A percentile compares a stretch with the other conserved stretches of the same genome.
Conservation (phyloP, 2,797 vertebrate genomes). For the Pangasius krempfi region DNA sequence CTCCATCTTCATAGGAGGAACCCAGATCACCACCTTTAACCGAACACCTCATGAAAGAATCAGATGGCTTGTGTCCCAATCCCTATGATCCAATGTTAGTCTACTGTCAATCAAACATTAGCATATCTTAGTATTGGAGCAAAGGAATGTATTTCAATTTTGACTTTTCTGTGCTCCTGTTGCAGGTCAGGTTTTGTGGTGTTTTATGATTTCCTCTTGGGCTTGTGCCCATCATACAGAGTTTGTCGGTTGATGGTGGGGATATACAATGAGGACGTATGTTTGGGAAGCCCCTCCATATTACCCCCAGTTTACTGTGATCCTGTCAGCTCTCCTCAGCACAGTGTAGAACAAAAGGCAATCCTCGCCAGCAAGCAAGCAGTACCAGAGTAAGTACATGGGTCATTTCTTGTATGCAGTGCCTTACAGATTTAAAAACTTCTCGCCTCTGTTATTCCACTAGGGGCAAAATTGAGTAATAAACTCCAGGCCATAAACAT, state of each 20-base stretch:
- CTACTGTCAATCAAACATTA: background rate
- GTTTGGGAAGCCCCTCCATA: slow-evolving; percentile 54
- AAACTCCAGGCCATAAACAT: background rate
- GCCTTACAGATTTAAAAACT: background rate
- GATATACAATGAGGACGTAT: slow-evolving; percentile 57
- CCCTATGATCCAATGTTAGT: slow-evolving; percentile 67
- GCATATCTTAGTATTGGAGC: background rate
- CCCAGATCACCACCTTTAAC: slow-evolving; percentile 46
- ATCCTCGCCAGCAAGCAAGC: slow-evolving; percentile 61
- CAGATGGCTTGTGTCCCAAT: slow-evolving; percentile 55
- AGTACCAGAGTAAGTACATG: slow-evolving; percentile 58
- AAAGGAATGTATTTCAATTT: background rate
- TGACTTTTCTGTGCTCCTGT: background rate
- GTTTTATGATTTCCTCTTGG: slow-evolving; percentile 67
- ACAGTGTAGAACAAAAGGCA: slow-evolving; percentile 53
- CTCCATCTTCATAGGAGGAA: slow-evolving; percentile 51
- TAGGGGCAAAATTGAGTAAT: background rate
- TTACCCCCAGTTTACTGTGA: slow-evolving; percentile 63
- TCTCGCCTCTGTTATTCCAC: background rate
- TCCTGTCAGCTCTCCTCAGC: slow-evolving; percentile 40
- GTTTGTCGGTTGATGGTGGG: slow-evolving; percentile 60
- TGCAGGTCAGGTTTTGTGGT: slow-evolving; percentile 64
- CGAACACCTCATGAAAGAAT: slow-evolving; percentile 42
- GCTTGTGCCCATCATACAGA: slow-evolving; percentile 57
- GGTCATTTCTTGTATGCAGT: background rate